Evolutionary conservation across 1,140 invertebrate species (phyloP), one percentile per base, ranked within the genome.

Genomic region (Pissodes strobi): DNA sequence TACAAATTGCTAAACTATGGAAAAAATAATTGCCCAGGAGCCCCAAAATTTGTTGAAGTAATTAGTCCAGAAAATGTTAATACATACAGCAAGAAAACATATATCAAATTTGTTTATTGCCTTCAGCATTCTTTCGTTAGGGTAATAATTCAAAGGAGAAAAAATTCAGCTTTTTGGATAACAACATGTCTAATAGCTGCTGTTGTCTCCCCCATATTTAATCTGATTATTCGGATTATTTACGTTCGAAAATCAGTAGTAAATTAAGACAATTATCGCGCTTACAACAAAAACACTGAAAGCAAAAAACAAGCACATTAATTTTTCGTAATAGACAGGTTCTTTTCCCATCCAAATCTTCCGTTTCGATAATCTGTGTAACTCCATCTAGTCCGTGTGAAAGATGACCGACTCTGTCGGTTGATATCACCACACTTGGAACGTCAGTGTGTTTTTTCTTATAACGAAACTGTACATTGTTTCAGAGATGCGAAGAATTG

Each of bases 301-400:
- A 56, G 13, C 23, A 38, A 39, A 21, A 13, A 38, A 59, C 56
- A 59, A 46, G 56, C 21, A 45, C 56, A 59, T 59, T 59, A 59
- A 59, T 59, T 59, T 46, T 48, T 58, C 39, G 21, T 59, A 59
- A 59, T 59, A 39, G 56, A 59, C 56, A 59, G 56, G 27, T 56
- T 25, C 39, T 48, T 27, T 48, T 59, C 56, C 23, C 37, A 48
- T 59, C 56, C 45, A 59, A 59, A 59, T 59, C 56, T 59, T 25
- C 56, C 41, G 45, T 59, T 48, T 18, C 2, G 25, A 46, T 23
- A 59, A 57, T 21, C 23, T 39, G 18, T 48, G 43, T 48, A 34
- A 37, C 56, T 43, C 45, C n/a, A 45, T 43, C 41, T 27, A 43
- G 17, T 4, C 6, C 41, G 21, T 21, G 39, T 19, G 25, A 48